Base-by-base conservation (phyloP, 2,797 vertebrate species). In the Semotilus atromaculatus region DNA sequence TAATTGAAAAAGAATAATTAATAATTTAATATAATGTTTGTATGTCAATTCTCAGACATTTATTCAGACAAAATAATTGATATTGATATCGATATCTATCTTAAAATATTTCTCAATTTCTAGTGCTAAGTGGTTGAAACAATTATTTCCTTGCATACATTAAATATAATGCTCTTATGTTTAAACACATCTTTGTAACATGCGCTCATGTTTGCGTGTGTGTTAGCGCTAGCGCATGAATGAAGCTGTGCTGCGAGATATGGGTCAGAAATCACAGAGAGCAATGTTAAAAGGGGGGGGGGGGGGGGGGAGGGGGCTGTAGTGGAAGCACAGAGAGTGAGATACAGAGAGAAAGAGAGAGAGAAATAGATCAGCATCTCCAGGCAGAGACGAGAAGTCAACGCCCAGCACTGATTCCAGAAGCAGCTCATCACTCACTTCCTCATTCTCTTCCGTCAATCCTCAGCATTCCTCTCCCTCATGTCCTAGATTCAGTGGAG, bases 361-460 rank as follows among this genome's bases (percentile, higher is more conserved):
- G 85, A 86, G 81, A 72, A 87, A 91, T 80, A 81, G 66, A 80
- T 72, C 71, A 83, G 86, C 85, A 82, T 86, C 74, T 86, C 66
- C 60, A 70, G 62, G 67, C 67, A 76, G 81, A 58, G 26, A 36
- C 1, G 64, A 88, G 77, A 74, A 92, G 93, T 92, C 90, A 80
- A 94, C 93, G 91, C 92, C 93, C 93, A 92, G 90, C 91, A 89
- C 86, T 62, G 82, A 60, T 87, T 91, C 91, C 92, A 86, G 81
- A 90, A 92, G 90, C 91, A 91, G 91, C 88, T 88, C 89, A 68
- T 82, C 91, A 88, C 76, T 55, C 75, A 68, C 45, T 79, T 26
- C 88, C 81, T 66, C 87, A 86, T 88, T 86, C 86, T 88, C 79
- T 21, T 40, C 23, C 3, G 77, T 14, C 88, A 87, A 88, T 86